Percentiles rank a stretch among this genome's conserved stretches.
Conservation (phyloP, 2,888 invertebrate species). For the Sarcophaga caerulescens region DNA sequence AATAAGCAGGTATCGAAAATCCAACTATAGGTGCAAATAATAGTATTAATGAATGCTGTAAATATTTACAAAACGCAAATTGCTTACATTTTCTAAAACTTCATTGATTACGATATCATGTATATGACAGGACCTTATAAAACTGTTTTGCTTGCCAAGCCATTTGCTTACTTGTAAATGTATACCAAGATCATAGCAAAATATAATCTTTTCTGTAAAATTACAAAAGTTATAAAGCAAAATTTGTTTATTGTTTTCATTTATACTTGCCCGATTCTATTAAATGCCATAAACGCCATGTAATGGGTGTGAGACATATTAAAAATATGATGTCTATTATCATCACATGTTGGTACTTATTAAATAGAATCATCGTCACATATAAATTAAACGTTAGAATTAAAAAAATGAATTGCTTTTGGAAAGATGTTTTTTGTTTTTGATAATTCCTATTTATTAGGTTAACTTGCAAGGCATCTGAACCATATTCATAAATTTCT, state of each 20-base stretch:
- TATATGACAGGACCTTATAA: slow-evolving; percentile 78
- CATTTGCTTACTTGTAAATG: slow-evolving; percentile 78
- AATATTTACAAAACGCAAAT: neutral
- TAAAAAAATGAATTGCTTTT: slow-evolving; percentile 63
- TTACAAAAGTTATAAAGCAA: neutral
- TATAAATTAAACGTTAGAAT: slow-evolving; percentile 12
- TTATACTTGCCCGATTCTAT: slow-evolving; percentile 53
- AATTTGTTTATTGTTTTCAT: neutral
- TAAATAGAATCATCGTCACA: neutral
- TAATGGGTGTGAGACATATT: slow-evolving; percentile 34
- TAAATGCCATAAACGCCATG: slow-evolving; percentile 43
- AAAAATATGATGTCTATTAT: slow-evolving; percentile 23
- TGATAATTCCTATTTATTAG: slow-evolving; percentile 71
- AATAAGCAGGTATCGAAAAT: slow-evolving; percentile 80
- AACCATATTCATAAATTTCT: slow-evolving; percentile 70
- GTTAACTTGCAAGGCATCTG: slow-evolving; percentile 74
- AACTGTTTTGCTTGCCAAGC: slow-evolving; percentile 74
- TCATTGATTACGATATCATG: slow-evolving; percentile 81
- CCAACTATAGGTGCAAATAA: slow-evolving; percentile 75
- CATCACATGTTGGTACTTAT: slow-evolving; percentile 20
- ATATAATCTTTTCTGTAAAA: slow-evolving; percentile 75
- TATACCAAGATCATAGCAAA: slow-evolving; percentile 79
- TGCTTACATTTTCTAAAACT: slow-evolving; percentile 80
- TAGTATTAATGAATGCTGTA: neutral
- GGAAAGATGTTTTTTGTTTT: slow-evolving; percentile 66